phyloP scores from a whole-genome alignment of 2,888 invertebrate genomes.

The Cryptocephalus primarius region DNA sequence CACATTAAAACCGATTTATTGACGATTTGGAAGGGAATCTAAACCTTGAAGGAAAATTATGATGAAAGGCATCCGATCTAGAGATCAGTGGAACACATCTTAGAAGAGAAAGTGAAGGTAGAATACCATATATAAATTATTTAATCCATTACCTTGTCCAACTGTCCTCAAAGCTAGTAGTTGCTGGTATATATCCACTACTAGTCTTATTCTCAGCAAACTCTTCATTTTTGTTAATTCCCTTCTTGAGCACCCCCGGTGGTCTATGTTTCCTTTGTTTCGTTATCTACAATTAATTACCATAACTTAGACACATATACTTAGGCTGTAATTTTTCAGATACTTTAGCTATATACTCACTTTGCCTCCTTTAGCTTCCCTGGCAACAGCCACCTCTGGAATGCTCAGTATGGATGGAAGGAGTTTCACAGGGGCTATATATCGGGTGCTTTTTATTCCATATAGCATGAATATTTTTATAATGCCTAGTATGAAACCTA shows the following conservation, averaged over 20 bases:
- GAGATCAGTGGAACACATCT: too few relatives aligned
- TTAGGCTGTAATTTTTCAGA: not conserved
- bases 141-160: conserved; percentile 6
- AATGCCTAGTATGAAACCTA: conserved; percentile 48
- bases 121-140: too few relatives aligned
- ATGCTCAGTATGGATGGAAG: conserved; percentile 51
- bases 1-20: too few relatives aligned
- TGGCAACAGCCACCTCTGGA: conserved; percentile 36
- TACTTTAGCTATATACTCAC: conserved; percentile 26
- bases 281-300: conserved; percentile 16
- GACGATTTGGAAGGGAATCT: too few relatives aligned
- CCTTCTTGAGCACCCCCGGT: conserved; percentile 14
- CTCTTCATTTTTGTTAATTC: conserved; percentile 9
- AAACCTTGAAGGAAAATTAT: too few relatives aligned
- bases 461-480: conserved; percentile 46
- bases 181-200: conserved; percentile 16
- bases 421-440: conserved; percentile 42
- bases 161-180: conserved; percentile 12
- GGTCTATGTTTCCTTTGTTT: conserved; percentile 23
- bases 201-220: conserved; percentile 10
- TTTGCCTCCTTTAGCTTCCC: conserved; percentile 48
- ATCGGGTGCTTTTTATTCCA: conserved; percentile 37
- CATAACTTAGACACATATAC: not conserved
- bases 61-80: too few relatives aligned
- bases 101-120: too few relatives aligned